Percentiles rank a stretch among this genome's conserved stretches.
Evolutionary conservation across 2,888 invertebrate species (phyloP).

Genomic region (Cactoblastis cactorum): DNA sequence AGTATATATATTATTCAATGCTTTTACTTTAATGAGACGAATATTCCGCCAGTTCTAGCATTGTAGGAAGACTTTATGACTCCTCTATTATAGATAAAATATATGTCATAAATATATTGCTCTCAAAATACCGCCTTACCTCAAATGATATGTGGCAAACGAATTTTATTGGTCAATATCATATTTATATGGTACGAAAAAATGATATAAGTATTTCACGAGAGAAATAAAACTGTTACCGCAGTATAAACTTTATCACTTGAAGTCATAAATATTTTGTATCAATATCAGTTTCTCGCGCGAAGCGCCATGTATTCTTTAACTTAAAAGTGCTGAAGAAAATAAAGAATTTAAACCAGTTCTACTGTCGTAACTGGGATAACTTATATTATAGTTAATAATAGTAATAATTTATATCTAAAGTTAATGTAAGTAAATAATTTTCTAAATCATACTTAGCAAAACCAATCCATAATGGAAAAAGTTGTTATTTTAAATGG

Average conservation of each 20-base stretch:
- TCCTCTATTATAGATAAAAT: background rate
- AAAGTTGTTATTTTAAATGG: constrained; percentile 30
- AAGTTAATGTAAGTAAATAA: no score
- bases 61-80: constrained; percentile 1
- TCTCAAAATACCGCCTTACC: background rate
- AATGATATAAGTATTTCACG: constrained; percentile 52
- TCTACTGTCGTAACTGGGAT: background rate
- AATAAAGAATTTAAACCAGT: background rate
- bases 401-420: no score
- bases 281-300: constrained; percentile 53
- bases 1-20: constrained; percentile 13
- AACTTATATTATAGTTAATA: no score
- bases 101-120: background rate
- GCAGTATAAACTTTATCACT: constrained; percentile 71
- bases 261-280: constrained; percentile 68
- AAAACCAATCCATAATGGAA: no score
- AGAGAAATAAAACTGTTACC: constrained; percentile 68
- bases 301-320: constrained; percentile 30
- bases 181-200: constrained; percentile 40
- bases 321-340: background rate
- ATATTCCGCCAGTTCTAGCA: constrained; percentile 2
- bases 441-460: no score
- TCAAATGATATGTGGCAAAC: constrained; percentile 25
- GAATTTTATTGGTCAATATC: constrained; percentile 45
- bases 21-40: constrained; percentile 15